Evolutionary conservation across 2,888 invertebrate genomes (phyloP), one percentile per base, ranked within the genome.

Genomic region (Conchocele bisecta): DNA sequence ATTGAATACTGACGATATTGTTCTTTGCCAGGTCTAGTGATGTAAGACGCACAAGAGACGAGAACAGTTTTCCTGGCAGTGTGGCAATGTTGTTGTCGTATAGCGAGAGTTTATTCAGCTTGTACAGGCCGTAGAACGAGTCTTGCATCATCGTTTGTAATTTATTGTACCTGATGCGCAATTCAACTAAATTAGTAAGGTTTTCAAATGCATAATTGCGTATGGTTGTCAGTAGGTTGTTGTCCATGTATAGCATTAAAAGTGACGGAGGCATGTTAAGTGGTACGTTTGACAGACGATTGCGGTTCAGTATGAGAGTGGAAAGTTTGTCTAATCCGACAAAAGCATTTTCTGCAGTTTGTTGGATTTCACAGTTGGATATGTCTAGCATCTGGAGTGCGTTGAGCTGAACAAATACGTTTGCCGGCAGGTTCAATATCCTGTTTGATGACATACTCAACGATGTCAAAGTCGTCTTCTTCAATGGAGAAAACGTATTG

Each of bases 121-220:
- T 96, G 86, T 96, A 96, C 65, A 98, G 75, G 17, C 89, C 88
- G 29, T 78, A 68, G 44, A 91, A 87, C 3, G 88, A 84, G 46
- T 88, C 81, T 48, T 94, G 94, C 46, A 94, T 94, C 71, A 95
- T 94, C 74, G 96, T 95, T 91, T 94, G 94, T n/a, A n/a, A n/a
- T n/a, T n/a, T 94, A 92, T 97, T 98, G 90, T 96, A 95, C 87
- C 96, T 96, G 87, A 98, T 93, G 90, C 97, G 96, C 75, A 97
- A 93, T 11, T 95, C 95, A 92, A 96, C 96, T 61, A 98, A 92
- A 83, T 94, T 94, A 59, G 92, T 93, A 74, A 97, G 92, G 7
- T 94, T 94, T 77, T 93, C 92, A 91, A 98, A 97, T 15, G 95
- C 94, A 86, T 95, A 94, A 83, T 94, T 94, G 77, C 95, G 94